phyloP scores from a whole-genome alignment of 2,113 vertebrate species.

The Agapornis roseicollis region DNA sequence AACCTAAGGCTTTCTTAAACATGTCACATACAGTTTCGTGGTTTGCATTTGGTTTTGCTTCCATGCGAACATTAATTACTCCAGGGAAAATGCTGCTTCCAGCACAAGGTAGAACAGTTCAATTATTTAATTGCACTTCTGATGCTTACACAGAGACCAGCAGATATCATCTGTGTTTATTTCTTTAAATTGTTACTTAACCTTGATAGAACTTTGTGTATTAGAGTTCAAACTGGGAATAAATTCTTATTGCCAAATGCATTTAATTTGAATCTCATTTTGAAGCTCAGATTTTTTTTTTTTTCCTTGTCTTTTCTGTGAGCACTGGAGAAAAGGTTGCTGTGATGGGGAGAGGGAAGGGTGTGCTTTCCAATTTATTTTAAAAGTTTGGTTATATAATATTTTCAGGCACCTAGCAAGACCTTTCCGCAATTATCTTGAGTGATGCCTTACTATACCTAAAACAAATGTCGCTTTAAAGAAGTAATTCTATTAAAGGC shows the following conservation, averaged over 20 bases:
- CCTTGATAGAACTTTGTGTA: neutral
- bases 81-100: neutral
- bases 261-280: neutral
- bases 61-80: conserved; percentile 5
- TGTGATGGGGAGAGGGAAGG: neutral
- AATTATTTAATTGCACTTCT: conserved; percentile 15
- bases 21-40: neutral
- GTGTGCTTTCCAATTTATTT: neutral
- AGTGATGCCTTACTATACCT: neutral
- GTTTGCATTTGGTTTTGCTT: neutral
- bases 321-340: neutral
- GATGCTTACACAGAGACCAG: neutral
- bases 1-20: neutral
- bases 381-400: neutral
- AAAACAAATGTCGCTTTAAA: neutral
- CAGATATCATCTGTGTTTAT: neutral
- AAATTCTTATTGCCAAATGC: neutral
- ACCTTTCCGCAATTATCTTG: neutral
- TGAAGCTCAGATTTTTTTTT: neutral
- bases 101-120: neutral
- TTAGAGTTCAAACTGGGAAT: neutral
- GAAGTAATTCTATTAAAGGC: neutral
- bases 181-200: neutral
- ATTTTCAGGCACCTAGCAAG: neutral
- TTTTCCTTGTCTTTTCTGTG: neutral